Evolutionary conservation across 2,113 vertebrate species (phyloP), one percentile per base, ranked within the genome.

Genomic region (Tragelaphus imberbis): DNA sequence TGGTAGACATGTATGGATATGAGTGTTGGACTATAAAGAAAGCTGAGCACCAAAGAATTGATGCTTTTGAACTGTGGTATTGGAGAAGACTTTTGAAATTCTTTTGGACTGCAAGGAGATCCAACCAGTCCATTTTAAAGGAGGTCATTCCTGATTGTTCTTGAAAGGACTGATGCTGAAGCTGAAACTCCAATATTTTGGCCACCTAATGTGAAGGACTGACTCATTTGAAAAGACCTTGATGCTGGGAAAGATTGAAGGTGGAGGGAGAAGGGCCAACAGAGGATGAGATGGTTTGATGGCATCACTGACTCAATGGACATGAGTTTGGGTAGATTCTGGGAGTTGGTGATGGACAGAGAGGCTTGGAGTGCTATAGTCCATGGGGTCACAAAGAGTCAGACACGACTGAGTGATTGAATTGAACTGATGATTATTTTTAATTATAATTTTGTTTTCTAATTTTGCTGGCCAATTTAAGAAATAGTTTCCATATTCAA

Each of bases 341-440:
- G 65, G n/a, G 65, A 6, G 19, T 36, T 71, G 65, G n/a, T 71
- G 65, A 71, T 21, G 19, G n/a, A 71, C 65, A 71, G n/a, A 36
- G 65, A 36, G 9, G n/a, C n/a, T n/a, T 71, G n/a, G n/a, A 0
- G 2, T 40, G 68, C n/a, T 40, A 4, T 17, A 36, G n/a, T 71
- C 19, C n/a, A 23, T 36, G 68, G n/a, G n/a, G 19, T 71, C n/a
- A 23, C 68, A 23, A 36, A 71, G 68, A 40, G 19, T 23, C 0
- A 0, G n/a, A 71, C 19, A 23, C 0, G 9, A 71, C 63, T 71
- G n/a, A 71, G n/a, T 0, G 2, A 40, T 5, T 71, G 9, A 71
- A 33, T 7, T 65, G 30, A 15, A 65, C 61, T 71, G n/a, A 71
- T 36, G 36, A 40, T 75, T 40, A 27, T 21, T 40, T 75, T 94